These are phyloP conservation scores for Hemiprocne comata DNA, from an alignment of 2,113 vertebrate genomes.

Conservation along the genomic window DNA sequence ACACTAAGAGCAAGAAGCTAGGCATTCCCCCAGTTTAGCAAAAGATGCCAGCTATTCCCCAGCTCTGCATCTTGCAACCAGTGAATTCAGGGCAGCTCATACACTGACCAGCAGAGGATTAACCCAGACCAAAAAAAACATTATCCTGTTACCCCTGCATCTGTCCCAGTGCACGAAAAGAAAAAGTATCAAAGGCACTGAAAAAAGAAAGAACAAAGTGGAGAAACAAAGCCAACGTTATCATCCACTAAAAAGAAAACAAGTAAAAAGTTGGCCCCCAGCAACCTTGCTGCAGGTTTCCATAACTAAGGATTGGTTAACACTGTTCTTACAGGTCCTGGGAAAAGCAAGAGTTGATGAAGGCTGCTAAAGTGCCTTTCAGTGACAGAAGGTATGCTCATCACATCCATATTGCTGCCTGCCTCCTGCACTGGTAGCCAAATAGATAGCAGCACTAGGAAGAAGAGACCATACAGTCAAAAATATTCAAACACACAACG, in stretches of 20 bases:
- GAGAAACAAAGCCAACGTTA: not conserved
- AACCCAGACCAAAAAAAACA: not conserved
- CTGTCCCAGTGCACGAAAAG: not conserved
- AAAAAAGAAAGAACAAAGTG: not conserved
- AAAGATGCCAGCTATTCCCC: not conserved
- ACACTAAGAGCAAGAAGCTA: not conserved
- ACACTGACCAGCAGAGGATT: not conserved
- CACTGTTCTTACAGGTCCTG: not conserved
- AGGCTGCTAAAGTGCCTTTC: not conserved
- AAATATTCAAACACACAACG: not conserved
- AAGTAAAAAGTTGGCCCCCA: not conserved
- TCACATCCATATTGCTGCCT: not conserved
- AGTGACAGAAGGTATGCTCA: not conserved
- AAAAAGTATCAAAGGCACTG: not conserved
- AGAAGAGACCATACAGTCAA: not conserved
- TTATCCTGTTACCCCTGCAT: not conserved
- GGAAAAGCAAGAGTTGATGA: not conserved
- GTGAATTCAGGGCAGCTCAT: not conserved
- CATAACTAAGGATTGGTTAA: not conserved
- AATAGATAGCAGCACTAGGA: not conserved
- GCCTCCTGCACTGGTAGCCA: not conserved
- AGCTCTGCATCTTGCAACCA: not conserved
- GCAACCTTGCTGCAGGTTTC: not conserved
- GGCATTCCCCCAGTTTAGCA: not conserved
- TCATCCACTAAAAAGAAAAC: not conserved